Evolutionary conservation across 2,113 vertebrate species (phyloP).

Genomic region (Semicossyphus pulcher): DNA sequence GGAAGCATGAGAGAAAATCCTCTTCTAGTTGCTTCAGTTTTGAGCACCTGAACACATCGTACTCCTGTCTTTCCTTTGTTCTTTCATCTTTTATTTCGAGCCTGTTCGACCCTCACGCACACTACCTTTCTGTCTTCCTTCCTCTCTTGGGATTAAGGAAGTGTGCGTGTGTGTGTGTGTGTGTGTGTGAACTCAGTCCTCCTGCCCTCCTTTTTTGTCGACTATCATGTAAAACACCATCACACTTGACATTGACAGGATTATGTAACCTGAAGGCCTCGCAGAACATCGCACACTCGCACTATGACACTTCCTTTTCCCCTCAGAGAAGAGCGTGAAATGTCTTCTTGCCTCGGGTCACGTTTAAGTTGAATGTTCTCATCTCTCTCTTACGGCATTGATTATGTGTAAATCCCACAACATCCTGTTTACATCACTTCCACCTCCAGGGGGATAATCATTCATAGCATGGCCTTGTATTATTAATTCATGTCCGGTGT

Average conservation of each 20-base stretch:
- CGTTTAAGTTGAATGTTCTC: slow-evolving; percentile 18
- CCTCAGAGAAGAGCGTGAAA: slow-evolving; percentile 16
- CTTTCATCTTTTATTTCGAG: slow-evolving; percentile 11
- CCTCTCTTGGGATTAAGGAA: neutral
- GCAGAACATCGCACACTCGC: slow-evolving; percentile 12
- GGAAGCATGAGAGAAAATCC: slow-evolving; percentile 31
- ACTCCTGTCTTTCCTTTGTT: slow-evolving; percentile 19
- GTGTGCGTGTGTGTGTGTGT: neutral
- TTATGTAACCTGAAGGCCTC: slow-evolving; percentile 30
- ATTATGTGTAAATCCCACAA: slow-evolving; percentile 37
- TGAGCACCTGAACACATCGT: slow-evolving; percentile 18
- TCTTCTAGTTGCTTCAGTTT: slow-evolving; percentile 9
- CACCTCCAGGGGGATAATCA: slow-evolving; percentile 27
- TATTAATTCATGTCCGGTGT: slow-evolving; percentile 66
- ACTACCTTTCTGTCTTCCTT: neutral
- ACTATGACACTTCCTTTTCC: neutral
- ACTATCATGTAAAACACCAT: slow-evolving; percentile 36
- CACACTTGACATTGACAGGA: slow-evolving; percentile 24
- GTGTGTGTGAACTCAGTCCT: neutral
- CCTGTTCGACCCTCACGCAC: neutral
- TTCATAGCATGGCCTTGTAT: slow-evolving; percentile 36
- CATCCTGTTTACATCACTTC: slow-evolving; percentile 53
- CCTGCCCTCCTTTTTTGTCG: neutral
- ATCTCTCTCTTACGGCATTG: neutral
- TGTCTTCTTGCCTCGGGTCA: slow-evolving; percentile 40